Evolutionary conservation across 2,113 vertebrate genomes (phyloP), one percentile per base, ranked within the genome.

Genomic region (Pycnonotus jocosus): DNA sequence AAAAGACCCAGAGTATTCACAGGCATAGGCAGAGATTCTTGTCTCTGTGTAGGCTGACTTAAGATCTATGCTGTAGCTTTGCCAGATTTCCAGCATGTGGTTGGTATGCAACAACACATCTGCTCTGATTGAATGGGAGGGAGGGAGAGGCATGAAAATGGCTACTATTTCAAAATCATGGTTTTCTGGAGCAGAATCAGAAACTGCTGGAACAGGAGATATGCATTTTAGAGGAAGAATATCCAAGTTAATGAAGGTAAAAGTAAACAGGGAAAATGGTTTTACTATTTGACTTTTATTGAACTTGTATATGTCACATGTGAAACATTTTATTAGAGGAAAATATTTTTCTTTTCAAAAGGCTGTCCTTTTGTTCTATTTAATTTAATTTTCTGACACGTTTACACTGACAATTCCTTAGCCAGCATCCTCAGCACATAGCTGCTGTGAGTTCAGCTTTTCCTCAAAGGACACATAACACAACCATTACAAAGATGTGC

Each of bases 61-160:
- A 50, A 90, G 87, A 76, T 79, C 78, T 70, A 5, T 66, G 70
- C 48, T 87, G 83, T n/a, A 74, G 48, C 64, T 92, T 85, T 86
- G 80, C 77, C 94, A 95, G 89, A 80, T 91, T 92, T 95, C 81
- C 89, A 96, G 89, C 93, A 81, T 92, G 90, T 33, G 66, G 81
- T 68, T 85, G n/a, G 74, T 79, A 82, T 66, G 81, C 73, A 91
- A 60, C 0, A 7, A 81, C 73, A 89, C 86, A 92, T 90, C 93
- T 94, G 77, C 89, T 82, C 62, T 73, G 61, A 58, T 73, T 91
- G 66, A 95, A 82, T 0, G 0, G 69, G 37, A 77, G 57, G 56
- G 61, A 89, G 21, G 23, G 45, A 53, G 71, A 68, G 45, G 48
- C 21, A 53, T 53, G 38, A 87, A 87, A 87, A 60, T 37, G 68